phyloP scores from a whole-genome alignment of 2,113 vertebrate genomes.

The Haemorhous mexicanus region DNA sequence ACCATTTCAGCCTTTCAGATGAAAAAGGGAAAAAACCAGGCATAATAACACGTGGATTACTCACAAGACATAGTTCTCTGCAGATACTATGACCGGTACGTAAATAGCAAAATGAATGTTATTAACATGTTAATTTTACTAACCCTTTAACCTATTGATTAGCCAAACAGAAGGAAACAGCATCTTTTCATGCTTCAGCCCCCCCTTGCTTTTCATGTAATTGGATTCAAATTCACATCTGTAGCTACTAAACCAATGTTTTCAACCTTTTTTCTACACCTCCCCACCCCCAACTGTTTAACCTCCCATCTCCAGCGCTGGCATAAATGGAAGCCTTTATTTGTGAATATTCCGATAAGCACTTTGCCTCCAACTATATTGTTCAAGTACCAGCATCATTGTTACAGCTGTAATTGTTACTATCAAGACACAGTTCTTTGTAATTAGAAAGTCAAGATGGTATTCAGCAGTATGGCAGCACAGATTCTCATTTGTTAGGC shows the following conservation, averaged over 20 bases:
- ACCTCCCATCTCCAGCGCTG: slow-evolving; percentile 73
- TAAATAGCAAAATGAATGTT: slow-evolving; percentile 75
- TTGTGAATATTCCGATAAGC: slow-evolving; percentile 81
- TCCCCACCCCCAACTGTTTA: slow-evolving; percentile 75
- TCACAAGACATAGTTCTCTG: slow-evolving; percentile 28
- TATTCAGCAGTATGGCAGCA: slow-evolving; percentile 81
- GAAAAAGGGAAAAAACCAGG: not conserved
- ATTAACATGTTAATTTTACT: slow-evolving; percentile 72
- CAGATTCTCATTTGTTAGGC: slow-evolving; percentile 84
- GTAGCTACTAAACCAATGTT: slow-evolving; percentile 76
- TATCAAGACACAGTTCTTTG: slow-evolving; percentile 84
- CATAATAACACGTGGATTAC: not conserved
- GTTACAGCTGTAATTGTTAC: slow-evolving; percentile 86
- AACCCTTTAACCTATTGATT: slow-evolving; percentile 77
- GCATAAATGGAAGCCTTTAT: slow-evolving; percentile 77
- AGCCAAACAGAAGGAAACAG: slow-evolving; percentile 75
- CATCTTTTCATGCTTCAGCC: slow-evolving; percentile 53
- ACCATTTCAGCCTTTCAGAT: not conserved
- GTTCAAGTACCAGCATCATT: slow-evolving; percentile 78
- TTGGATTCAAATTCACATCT: slow-evolving; percentile 82
- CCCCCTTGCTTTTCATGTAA: slow-evolving; percentile 57
- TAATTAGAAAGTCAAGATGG: slow-evolving; percentile 88
- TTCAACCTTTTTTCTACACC: slow-evolving; percentile 71
- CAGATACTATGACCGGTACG: slow-evolving; percentile 43
- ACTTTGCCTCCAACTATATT: slow-evolving; percentile 79